Conservation (phyloP, 2,797 vertebrate species). For the Spinus pinus region DNA sequence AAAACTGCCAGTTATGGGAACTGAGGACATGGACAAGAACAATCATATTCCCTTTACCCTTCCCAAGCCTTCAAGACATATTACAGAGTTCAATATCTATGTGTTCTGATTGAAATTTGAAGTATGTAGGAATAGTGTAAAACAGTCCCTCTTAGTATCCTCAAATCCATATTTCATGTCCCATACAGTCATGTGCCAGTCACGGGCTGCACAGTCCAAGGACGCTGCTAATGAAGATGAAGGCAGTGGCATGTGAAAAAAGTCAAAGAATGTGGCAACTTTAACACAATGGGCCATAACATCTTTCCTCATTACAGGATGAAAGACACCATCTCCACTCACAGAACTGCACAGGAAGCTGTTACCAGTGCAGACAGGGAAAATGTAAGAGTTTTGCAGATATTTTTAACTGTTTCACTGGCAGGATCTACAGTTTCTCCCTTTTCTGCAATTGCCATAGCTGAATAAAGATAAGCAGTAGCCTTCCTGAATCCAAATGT, state of each 20-base stretch:
- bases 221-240: background rate
- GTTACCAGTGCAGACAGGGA: background rate
- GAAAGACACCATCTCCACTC: background rate
- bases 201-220: background rate
- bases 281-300: background rate
- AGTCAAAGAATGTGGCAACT: background rate
- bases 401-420: background rate
- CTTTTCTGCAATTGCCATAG: background rate
- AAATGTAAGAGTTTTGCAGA: background rate
- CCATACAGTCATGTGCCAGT: too few species aligned
- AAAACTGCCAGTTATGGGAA: background rate
- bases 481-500: background rate
- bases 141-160: background rate
- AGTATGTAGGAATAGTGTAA: background rate
- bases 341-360: background rate
- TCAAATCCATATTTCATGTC: background rate
- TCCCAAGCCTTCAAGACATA: background rate
- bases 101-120: background rate
- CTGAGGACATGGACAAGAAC: background rate
- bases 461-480: background rate
- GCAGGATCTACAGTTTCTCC: background rate
- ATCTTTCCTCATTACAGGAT: background rate
- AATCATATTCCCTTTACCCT: background rate
- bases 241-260: background rate
- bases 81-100: background rate